Evolutionary conservation across 2,888 invertebrate genomes (phyloP), one percentile per base, ranked within the genome.

Genomic region (Marronus borbonicus): DNA sequence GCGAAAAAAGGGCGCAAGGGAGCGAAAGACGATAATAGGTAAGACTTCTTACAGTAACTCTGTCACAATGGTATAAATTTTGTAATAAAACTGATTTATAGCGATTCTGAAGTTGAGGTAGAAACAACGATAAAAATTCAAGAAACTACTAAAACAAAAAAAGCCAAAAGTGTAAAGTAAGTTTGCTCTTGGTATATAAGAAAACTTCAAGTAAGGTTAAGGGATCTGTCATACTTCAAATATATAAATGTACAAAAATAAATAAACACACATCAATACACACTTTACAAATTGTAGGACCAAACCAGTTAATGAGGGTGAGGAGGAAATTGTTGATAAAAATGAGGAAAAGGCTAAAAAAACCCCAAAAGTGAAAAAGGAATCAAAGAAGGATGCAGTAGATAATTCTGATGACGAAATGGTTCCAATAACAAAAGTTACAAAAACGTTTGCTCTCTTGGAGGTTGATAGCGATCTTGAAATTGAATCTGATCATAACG

Each of bases 1-100:
- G 91, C 93, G 88, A 95, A 95, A 92, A 95, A 95, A 89, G 93
- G 93, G 88, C 94, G 94, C 90, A 95, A 94, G 91, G 93, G 92
- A 89, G 92, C 91, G 87, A 91, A 92, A 87, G 93, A 92, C 82
- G 94, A 94, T 83, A 94, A 95, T 85, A 92, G 93, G 94, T 94
- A 90, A 92, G 91, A 88, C 68, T 84, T 82, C 82, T 84, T 83
- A 83, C 83, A 84, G 17, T 60, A 55, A 82, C 81, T 81, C 72
- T 82, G 85, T 83, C 81, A 80, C 58, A 68, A 78, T 76, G 58
- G 65, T 79, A n/a, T 64, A 65, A 76, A 78, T 66, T 75, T 80
- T 78, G 20, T 66, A 80, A 74, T 78, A 80, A 62, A 72, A 44
- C 70, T 65, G 77, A 78, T 80, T 91, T 90, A 84, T 86, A 94